Conservation (phyloP, 2,113 vertebrate species). For the Machaerirhynchus nigripectus region DNA sequence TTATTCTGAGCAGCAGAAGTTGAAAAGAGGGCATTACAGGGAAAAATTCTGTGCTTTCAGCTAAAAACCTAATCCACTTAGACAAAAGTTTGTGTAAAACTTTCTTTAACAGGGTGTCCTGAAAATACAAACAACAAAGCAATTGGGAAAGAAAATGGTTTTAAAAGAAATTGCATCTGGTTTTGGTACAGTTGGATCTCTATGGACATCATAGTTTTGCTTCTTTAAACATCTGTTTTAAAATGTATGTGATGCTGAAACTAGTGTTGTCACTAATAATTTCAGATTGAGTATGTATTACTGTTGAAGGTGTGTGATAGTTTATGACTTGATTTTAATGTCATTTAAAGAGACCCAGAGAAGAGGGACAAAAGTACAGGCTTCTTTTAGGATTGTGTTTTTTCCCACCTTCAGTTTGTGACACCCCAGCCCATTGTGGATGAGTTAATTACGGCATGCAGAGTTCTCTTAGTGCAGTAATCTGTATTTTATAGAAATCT, state of each 20-base stretch:
- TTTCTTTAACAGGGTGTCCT: neutral
- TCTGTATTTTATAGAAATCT: neutral
- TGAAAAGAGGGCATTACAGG: neutral
- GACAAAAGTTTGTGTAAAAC: neutral
- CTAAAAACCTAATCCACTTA: neutral
- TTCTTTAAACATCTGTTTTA: neutral
- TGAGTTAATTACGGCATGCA: neutral
- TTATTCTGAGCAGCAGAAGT: neutral
- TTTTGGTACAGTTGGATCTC: neutral
- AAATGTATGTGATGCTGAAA: neutral
- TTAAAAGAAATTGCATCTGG: neutral
- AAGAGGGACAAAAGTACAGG: neutral
- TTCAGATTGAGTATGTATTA: neutral
- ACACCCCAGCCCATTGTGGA: neutral
- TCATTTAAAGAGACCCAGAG: neutral
- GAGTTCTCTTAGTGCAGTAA: neutral
- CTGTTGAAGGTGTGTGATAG: neutral
- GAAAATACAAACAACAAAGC: neutral
- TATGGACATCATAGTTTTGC: rapidly evolving
- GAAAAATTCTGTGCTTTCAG: neutral
- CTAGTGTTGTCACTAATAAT: neutral
- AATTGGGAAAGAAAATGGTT: neutral
- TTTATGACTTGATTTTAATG: neutral
- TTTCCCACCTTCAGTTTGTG: neutral
- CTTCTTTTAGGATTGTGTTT: neutral